Evolutionary conservation across 2,797 vertebrate species (phyloP), one percentile per base, ranked within the genome.

Genomic region (Cheirogaleus major): DNA sequence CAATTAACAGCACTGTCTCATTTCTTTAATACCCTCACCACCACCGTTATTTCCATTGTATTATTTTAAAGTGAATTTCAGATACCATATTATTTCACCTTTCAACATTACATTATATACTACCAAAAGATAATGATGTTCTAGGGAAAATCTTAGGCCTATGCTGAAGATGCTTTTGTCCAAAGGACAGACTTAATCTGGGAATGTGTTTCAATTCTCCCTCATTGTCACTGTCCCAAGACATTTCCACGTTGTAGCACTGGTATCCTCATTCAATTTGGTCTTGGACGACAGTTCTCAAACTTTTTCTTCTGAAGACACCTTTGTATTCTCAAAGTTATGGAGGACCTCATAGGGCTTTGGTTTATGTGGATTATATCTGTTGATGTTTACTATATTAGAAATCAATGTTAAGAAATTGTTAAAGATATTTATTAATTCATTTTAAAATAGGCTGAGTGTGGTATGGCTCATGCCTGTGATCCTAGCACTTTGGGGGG

Each of bases 21-120:
- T 78, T 89, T 78, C 52, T 45, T 55, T 18, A 63, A 30, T 81
- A 41, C 17, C 18, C 18, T 63, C 41, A 38, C 13, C 27, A 82
- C 13, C 30, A 73, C 3, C 73, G 9, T 83, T 72, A n/a, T 43
- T 32, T 10, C 45, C 17, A 72, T 14, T 52, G 9, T 61, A 41
- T 84, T 93, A 55, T 78, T 80, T 95, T 84, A 87, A 93, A 95
- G 48, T 20, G 87, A 95, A 83, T 95, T 87, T 83, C 23, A 75
- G 30, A 57, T 25, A 86, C 50, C 4, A 30, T 23, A 90, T 67
- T 6, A 30, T 59, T 89, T 92, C 12, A 65, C 45, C 7, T 59
- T 18, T 80, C 9, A 80, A 22, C 8, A 78, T 76, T 50, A 52
- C 11, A 43, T 32, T 87, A 41, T n/a, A 38, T 72, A 17, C 6